Evolutionary conservation across 2,888 invertebrate species (phyloP), one percentile per base, ranked within the genome.

Genomic region (Nemotelus pantherinus): DNA sequence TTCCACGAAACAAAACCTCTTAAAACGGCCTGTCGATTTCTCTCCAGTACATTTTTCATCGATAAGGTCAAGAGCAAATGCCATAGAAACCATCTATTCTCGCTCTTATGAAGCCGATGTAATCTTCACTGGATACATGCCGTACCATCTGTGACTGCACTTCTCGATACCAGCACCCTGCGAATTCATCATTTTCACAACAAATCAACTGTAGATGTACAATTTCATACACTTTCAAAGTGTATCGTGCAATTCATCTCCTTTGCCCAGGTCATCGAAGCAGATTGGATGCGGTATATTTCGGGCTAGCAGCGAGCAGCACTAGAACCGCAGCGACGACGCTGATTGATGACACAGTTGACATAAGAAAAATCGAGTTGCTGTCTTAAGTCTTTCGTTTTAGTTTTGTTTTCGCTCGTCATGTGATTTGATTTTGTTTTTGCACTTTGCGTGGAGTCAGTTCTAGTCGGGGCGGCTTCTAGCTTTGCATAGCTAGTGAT

Each of bases 301-400:
- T 25, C 64, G 43, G 9, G 3, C 64, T 45, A 43, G 10, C 45
- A 47, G n/a, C 43, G 5, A 65, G 6, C 41, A 72, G 7, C 74
- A 74, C 48, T 47, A 48, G 74, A 55, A 48, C 45, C 58, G 58
- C 39, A 25, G n/a, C n/a, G 48, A 58, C 44, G 47, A 41, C 63
- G 74, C 60, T 74, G 74, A 74, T 50, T 74, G 74, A 74, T 74
- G 74, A 74, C 48, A 63, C 41, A 60, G 72, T 60, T 74, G 74
- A 74, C 74, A 74, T 63, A 63, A 74, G 74, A 74, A 74, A 74
- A 74, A 74, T 74, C 74, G 74, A 63, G 74, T 74, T 74, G 48
- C 48, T 74, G 74, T 48, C 74, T 74, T 63, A 74, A 74, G 74
- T 74, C 74, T 74, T 74, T 74, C 74, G 74, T 74, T 74, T 74